Conservation (phyloP, 2,113 vertebrate genomes). For the Psittacara wagleri region DNA sequence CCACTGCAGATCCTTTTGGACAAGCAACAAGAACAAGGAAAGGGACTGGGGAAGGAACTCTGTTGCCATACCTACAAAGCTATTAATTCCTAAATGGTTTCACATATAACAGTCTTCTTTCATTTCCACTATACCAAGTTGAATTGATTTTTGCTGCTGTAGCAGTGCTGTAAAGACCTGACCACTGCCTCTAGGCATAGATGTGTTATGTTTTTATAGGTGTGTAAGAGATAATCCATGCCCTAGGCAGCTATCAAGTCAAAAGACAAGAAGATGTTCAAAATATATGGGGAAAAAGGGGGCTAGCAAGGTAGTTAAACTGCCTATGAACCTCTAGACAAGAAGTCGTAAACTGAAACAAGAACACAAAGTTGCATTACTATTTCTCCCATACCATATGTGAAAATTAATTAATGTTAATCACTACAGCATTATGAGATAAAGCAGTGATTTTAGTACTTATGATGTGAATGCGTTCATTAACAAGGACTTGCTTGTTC, state of each 20-base stretch:
- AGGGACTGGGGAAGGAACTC: neutral
- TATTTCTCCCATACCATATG: neutral
- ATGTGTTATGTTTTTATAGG: slow-evolving; percentile 16
- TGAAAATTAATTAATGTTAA: slow-evolving; percentile 16
- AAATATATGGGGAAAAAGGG: neutral
- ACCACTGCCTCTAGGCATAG: neutral
- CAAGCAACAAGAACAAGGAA: neutral
- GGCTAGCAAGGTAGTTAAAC: neutral
- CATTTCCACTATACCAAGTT: neutral
- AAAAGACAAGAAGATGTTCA: neutral
- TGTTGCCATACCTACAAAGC: neutral
- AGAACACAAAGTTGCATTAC: neutral
- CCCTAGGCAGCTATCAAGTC: neutral
- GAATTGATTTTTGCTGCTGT: slow-evolving; percentile 6
- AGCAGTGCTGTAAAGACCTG: neutral
- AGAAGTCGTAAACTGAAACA: neutral
- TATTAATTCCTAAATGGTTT: slow-evolving; percentile 2
- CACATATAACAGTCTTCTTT: neutral
- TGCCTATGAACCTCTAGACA: neutral
- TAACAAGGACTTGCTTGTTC: neutral
- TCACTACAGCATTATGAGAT: neutral
- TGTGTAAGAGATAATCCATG: neutral
- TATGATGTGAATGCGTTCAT: neutral
- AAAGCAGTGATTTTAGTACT: neutral
- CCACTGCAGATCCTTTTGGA: neutral